Evolutionary conservation across 1,140 invertebrate species (phyloP), one percentile per base, ranked within the genome.

Genomic region (Camponotus floridanus): DNA sequence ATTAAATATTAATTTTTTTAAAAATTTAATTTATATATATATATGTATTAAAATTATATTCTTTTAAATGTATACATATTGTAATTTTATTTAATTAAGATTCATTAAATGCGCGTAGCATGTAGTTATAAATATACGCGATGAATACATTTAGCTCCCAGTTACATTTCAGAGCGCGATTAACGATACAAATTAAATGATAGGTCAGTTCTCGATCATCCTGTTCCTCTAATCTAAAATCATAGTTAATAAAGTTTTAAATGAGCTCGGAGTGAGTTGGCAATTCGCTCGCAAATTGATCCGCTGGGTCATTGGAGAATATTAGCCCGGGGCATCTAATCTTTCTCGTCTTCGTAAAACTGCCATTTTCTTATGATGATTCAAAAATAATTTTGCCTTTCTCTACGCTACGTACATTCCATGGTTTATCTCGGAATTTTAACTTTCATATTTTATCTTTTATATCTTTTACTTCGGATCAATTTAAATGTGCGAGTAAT

Each of bases 211-310:
- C 51, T 33, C 26, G 51, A 42, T 33, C 6, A 11, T 57, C 7
- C 11, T 57, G n/a, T 70, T 4, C 18, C 48, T 51, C 15, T 45
- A 59, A 81, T 59, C 26, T 81, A 39, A 76, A 87, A 79, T 65
- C 36, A 71, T 65, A 70, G 48, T 74, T 87, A 84, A 86, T 61
- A 73, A 74, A 55, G 31, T 71, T 73, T 79, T 84, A 55, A 79
- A 62, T 84, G 55, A 76, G 61, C 86, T 81, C n/a, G 55, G 42
- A 42, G 15, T 62, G 48, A 86, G 59, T 78, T 39, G 51, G 33
- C 62, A 5, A 51, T 87, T 71, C 42, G 61, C 26, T 62, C 33
- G 48, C 65, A 33, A 87, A 84, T 76, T 70, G 70, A 86, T 76
- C 80, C 71, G 33, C 59, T 86, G 15, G 9, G 39, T 71, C 31